These are phyloP conservation scores for Sympetrum striolatum DNA, from an alignment of 2,888 invertebrate genomes.

Conservation along the genomic window DNA sequence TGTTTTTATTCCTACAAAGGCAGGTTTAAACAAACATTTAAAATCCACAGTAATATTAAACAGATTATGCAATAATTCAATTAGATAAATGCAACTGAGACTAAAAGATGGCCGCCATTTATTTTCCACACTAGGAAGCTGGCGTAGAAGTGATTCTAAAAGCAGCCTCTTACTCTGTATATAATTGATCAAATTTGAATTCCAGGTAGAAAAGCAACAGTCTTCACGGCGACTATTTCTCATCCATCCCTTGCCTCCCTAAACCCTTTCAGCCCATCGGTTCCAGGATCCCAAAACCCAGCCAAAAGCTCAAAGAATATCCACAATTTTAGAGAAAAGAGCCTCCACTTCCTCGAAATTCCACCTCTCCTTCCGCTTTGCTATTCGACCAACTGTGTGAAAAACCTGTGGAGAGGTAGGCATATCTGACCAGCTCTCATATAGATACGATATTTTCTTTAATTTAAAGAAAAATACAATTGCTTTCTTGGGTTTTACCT, in stretches of 20 bases:
- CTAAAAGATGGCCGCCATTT: no score
- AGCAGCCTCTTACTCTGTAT: not conserved
- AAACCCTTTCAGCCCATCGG: not conserved
- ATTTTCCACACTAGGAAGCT: no score
- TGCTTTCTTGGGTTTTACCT: no score
- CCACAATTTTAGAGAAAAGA: not conserved
- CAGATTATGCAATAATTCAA: no score
- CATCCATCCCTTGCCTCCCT: not conserved
- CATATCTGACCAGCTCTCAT: not conserved
- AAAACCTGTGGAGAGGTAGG: not conserved
- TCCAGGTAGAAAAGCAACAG: constrained; percentile 2
- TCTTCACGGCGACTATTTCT: not conserved
- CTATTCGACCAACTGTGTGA: not conserved
- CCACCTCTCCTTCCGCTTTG: not conserved
- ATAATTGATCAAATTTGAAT: not conserved
- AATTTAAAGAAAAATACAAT: no score
- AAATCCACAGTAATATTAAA: no score
- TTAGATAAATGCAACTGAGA: no score
- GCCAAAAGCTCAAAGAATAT: not conserved
- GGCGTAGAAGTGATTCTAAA: not conserved
- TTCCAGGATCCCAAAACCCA: not conserved
- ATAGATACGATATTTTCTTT: no score
- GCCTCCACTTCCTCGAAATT: not conserved
- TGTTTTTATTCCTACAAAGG: no score
- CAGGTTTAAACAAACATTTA: no score